Conservation (phyloP, 1,140 invertebrate genomes). For the Lethrus apterus region DNA sequence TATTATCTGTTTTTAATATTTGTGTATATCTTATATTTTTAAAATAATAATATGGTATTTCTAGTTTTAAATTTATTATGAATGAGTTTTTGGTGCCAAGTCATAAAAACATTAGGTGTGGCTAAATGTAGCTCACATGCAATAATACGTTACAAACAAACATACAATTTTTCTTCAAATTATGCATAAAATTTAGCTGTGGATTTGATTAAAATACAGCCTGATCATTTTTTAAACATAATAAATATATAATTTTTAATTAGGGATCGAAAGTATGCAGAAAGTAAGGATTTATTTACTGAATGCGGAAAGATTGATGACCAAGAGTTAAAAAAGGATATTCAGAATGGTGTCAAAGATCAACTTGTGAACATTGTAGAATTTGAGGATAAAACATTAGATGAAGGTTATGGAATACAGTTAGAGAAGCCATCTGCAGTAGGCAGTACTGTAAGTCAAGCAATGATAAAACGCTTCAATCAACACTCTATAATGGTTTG, state of each 20-base stretch:
- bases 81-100: too few relatives aligned
- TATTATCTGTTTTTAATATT: too few relatives aligned
- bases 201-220: neutral
- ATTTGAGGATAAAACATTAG: slow-evolving; percentile 67
- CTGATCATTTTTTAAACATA: slow-evolving; percentile 12
- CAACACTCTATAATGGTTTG: slow-evolving; percentile 90
- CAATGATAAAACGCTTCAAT: slow-evolving; percentile 93
- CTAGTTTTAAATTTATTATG: too few relatives aligned
- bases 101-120: too few relatives aligned
- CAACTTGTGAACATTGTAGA: slow-evolving; percentile 72
- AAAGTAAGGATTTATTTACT: slow-evolving; percentile 89
- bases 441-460: slow-evolving; percentile 74
- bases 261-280: slow-evolving; percentile 76
- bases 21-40: too few relatives aligned
- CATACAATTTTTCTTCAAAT: too few relatives aligned
- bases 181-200: neutral
- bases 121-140: too few relatives aligned
- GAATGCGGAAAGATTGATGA: slow-evolving; percentile 96
- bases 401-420: slow-evolving; percentile 59
- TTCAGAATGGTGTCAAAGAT: slow-evolving; percentile 68
- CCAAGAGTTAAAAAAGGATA: slow-evolving; percentile 73
- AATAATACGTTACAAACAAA: too few relatives aligned
- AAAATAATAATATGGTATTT: too few relatives aligned
- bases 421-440: slow-evolving; percentile 49
- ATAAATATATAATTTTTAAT: slow-evolving; percentile 16